Percentiles rank a stretch among this genome's conserved stretches.
Conservation (phyloP, 2,797 vertebrate species). For the Falco novaeseelandiae region DNA sequence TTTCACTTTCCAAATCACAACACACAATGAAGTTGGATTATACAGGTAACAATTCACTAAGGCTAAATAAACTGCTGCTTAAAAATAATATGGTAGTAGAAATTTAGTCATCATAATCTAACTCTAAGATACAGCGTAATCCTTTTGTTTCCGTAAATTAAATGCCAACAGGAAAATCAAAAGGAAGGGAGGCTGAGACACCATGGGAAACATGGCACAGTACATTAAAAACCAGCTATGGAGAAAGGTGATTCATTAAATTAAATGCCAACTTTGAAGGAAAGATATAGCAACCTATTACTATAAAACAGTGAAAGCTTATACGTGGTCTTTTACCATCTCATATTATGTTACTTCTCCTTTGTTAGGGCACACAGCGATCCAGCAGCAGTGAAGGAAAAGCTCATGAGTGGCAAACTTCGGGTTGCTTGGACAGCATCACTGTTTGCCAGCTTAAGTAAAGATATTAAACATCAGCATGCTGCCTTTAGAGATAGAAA, state of each 20-base stretch:
- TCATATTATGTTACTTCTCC: not conserved
- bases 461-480: not conserved
- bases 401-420: not conserved
- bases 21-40: not conserved
- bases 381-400: not conserved
- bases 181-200: not conserved
- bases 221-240: not conserved
- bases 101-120: not conserved
- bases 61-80: slow-evolving; percentile 26
- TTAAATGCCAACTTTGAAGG: slow-evolving; percentile 15
- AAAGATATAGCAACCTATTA: not conserved
- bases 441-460: not conserved
- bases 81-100: not conserved
- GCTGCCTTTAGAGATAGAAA: not conserved
- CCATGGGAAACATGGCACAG: not conserved
- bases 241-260: not conserved
- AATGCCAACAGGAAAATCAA: not conserved
- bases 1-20: slow-evolving; percentile 27
- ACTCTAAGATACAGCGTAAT: not conserved
- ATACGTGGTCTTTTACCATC: not conserved
- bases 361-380: not conserved
- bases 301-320: not conserved
- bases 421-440: not conserved
- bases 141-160: slow-evolving; percentile 18
- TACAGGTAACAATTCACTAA: not conserved